Evolutionary conservation across 2,797 vertebrate species (phyloP), one percentile per base, ranked within the genome.

Genomic region (Scarus forsteni): DNA sequence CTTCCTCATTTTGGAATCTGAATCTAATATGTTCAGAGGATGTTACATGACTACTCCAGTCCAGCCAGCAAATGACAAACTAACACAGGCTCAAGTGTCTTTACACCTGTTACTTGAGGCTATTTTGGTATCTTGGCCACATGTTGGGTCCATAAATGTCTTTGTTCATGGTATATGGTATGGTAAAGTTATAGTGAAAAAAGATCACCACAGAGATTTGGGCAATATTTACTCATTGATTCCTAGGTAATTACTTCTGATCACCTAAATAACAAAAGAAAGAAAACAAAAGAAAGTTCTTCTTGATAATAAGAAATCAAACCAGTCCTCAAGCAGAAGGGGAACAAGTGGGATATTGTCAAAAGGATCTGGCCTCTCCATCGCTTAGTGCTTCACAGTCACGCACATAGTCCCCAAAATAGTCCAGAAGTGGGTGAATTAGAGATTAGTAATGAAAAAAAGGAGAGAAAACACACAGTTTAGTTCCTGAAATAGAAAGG

Each of bases 261-360:
- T 52, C 54, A 40, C 6, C 48, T 62, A 49, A 60, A 64, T 68
- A 27, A 27, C 27, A 27, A 57, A 43, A 18, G 61, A 58, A 27
- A 3, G 66, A 71, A 0, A 18, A 27, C 27, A 27, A 27, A 27
- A 27, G 27, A 42, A 71, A 19, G 54, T 10, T 48, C 40, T 64
- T 40, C 27, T 73, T 60, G 15, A 51, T 8, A 77, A 80, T 61
- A 62, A 61, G 53, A 81, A 59, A 79, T 51, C 13, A 18, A 51
- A 72, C 36, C 43, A 34, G 40, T 66, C 71, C 53, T 73, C 64
- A 15, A 66, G 55, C 68, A 35, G 6, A 39, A n/a, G 16, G 55
- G 57, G 73, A 70, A 89, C 85, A 88, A 87, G 48, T 13, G 54
- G 57, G 44, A 73, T 57, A 70, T 85, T 86, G 85, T 86, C 74